phyloP scores from a whole-genome alignment of 2,113 vertebrate species.

The Aviceda subcristata region DNA sequence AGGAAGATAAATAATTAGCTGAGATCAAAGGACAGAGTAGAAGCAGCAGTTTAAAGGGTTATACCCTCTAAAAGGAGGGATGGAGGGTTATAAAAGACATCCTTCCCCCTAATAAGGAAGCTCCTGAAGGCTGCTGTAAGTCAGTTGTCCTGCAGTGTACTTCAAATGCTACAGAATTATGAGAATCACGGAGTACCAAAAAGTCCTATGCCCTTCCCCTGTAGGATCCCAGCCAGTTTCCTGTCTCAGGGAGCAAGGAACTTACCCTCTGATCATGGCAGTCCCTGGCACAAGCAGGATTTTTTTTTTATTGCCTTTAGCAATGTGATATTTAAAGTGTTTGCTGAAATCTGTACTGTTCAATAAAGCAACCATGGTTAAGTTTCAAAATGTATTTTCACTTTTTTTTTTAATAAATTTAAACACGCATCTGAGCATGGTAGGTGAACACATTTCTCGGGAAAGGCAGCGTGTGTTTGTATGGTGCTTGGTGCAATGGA shows the following conservation, averaged over 20 bases:
- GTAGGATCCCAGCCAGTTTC: neutral
- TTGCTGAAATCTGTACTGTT: neutral
- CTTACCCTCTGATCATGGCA: neutral
- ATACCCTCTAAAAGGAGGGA: neutral
- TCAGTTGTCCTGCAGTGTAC: neutral
- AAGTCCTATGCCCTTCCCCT: accelerated
- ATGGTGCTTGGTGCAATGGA: neutral
- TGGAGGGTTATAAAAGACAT: neutral
- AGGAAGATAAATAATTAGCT: neutral
- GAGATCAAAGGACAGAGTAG: neutral
- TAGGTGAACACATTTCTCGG: neutral
- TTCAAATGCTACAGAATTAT: neutral
- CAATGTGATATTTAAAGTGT: neutral
- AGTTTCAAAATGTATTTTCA: neutral
- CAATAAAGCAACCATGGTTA: neutral
- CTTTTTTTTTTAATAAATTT: neutral
- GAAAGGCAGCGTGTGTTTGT: neutral
- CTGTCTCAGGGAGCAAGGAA: neutral
- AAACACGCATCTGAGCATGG: neutral
- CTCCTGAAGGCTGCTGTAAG: neutral
- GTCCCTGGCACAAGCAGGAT: neutral
- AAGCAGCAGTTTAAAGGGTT: neutral
- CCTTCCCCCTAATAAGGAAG: neutral
- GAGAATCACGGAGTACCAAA: accelerated
- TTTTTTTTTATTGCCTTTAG: neutral